Conservation (phyloP, 2,888 invertebrate genomes). For the Eristalinus sepulchralis region DNA sequence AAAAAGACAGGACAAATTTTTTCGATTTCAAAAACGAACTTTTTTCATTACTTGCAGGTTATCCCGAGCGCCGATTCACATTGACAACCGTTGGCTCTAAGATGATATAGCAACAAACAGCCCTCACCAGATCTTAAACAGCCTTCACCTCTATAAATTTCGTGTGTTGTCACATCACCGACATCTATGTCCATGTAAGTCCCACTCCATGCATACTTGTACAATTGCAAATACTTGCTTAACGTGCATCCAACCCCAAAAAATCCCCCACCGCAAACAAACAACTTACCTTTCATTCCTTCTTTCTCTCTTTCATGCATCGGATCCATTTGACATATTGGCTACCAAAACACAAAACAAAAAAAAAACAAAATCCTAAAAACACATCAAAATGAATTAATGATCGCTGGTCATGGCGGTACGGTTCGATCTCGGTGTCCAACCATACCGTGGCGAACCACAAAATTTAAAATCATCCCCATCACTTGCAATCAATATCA, state of each 20-base stretch:
- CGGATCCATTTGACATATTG: constrained; percentile 61
- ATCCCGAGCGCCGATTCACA: neutral
- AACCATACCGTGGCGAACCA: constrained; percentile 49
- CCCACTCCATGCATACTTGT: neutral
- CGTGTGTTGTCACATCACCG: constrained; percentile 37
- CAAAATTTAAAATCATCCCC: constrained; percentile 61
- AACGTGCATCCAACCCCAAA: constrained; percentile 18
- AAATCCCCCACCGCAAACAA: neutral
- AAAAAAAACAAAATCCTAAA: constrained; percentile 11
- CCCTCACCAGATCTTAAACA: neutral
- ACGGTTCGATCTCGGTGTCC: constrained; percentile 57
- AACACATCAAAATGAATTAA: constrained; percentile 13
- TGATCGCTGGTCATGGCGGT: constrained; percentile 53
- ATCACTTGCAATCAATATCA: constrained; percentile 27
- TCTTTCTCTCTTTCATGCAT: constrained; percentile 66
- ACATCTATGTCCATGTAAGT: constrained; percentile 69
- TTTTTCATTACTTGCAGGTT: neutral
- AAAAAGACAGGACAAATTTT: too few species aligned
- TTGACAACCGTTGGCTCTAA: neutral
- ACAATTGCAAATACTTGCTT: constrained; percentile 25
- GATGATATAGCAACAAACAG: constrained; percentile 30
- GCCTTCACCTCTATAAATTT: neutral
- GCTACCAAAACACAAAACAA: constrained; percentile 30
- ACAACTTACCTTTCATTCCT: constrained; percentile 30
- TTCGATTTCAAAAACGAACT: too few species aligned